phyloP scores from a whole-genome alignment of 2,113 vertebrate species.

The Carollia perspicillata region DNA sequence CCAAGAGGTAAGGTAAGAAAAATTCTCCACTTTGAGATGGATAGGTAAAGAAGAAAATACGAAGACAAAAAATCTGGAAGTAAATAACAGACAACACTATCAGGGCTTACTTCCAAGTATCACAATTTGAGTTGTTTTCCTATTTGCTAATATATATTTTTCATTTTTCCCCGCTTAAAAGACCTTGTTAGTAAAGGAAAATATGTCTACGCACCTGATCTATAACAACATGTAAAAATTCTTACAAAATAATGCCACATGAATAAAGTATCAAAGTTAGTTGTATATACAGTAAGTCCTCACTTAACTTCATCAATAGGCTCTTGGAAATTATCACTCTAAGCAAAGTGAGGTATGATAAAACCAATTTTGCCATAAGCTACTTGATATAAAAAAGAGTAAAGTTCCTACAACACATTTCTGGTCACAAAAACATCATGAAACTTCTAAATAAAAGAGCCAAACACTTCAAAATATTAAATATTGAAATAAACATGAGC shows the following conservation, averaged over 20 bases:
- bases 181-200: background rate
- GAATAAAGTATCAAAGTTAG: background rate
- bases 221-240: background rate
- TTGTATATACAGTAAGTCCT: background rate
- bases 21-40: background rate
- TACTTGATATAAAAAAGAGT: background rate
- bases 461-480: background rate
- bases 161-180: background rate
- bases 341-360: background rate
- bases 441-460: background rate
- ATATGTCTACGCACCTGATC: background rate
- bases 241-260: background rate
- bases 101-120: background rate
- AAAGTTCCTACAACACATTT: too few species aligned
- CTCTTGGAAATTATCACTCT: background rate
- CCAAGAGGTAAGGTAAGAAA: background rate
- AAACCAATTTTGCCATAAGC: background rate
- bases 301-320: background rate
- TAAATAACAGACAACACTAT: background rate
- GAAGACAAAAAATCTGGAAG: background rate
- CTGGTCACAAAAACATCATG: background rate
- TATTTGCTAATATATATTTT: background rate
- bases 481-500: background rate
- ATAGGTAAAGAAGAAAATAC: background rate
- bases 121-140: background rate